Percentiles rank a stretch among this genome's conserved stretches.
Conservation (phyloP, 2,113 vertebrate species). For the Strix uralensis region DNA sequence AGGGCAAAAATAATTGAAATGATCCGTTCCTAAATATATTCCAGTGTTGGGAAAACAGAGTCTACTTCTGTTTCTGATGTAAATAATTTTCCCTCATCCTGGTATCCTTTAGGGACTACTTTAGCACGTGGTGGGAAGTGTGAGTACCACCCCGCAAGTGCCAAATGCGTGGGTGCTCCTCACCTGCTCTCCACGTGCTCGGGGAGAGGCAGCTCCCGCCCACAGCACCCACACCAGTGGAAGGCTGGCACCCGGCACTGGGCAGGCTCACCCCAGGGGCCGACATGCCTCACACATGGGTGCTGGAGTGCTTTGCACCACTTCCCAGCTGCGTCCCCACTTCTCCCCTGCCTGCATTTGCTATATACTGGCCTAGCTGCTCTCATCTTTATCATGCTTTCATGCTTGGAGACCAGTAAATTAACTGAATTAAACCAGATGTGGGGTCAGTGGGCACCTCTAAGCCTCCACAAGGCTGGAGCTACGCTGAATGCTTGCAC, state of each 20-base stretch:
- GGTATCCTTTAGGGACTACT: background rate
- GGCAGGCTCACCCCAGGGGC: background rate
- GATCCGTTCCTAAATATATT: background rate
- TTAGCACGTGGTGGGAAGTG: background rate
- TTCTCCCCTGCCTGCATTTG: background rate
- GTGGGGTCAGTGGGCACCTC: background rate
- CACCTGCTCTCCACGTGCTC: accelerated
- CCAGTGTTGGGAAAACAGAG: background rate
- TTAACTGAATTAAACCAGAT: background rate
- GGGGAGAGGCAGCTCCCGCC: accelerated
- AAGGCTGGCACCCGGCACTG: accelerated
- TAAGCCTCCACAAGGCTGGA: background rate
- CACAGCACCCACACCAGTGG: background rate
- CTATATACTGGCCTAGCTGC: background rate
- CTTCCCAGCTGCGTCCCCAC: background rate
- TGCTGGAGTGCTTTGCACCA: background rate
- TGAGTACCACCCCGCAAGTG: background rate
- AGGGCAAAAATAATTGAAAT: background rate
- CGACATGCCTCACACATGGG: accelerated
- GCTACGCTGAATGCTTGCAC: accelerated
- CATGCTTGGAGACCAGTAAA: background rate
- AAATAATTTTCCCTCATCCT: background rate
- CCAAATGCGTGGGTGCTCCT: background rate
- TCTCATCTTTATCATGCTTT: background rate
- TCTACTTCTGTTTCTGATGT: background rate